Evolutionary conservation across 2,888 invertebrate species (phyloP).

Genomic region (Drosophila incognita): DNA sequence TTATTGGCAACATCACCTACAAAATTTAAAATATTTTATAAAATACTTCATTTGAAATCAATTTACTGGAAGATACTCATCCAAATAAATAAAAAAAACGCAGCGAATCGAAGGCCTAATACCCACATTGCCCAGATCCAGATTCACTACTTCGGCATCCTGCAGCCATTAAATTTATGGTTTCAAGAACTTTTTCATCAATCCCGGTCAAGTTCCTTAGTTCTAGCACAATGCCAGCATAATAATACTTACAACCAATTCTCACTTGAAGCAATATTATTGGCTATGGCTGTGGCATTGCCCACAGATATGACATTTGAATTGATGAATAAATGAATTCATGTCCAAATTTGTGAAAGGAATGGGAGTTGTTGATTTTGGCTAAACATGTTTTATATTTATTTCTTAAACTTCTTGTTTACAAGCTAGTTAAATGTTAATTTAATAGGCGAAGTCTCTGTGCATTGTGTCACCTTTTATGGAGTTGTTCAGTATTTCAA

Average conservation of each 20-base stretch:
- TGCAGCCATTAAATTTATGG: background rate
- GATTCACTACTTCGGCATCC: background rate
- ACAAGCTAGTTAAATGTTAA: conserved; percentile 1
- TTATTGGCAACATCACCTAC: conserved; percentile 7
- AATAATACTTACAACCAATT: background rate
- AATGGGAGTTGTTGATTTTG: background rate
- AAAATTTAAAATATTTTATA: conserved; percentile 1
- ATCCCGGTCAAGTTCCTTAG: background rate
- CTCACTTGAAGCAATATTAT: background rate
- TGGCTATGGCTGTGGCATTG: background rate
- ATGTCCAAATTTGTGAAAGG: background rate
- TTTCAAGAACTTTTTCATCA: background rate
- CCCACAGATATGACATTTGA: background rate
- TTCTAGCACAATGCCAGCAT: background rate
- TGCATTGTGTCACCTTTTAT: background rate
- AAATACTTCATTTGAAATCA: background rate
- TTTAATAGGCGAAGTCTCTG: background rate
- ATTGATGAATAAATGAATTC: background rate
- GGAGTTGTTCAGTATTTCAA: background rate
- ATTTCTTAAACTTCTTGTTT: conserved; percentile 1
- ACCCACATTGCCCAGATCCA: background rate
- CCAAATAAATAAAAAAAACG: background rate
- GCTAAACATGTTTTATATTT: background rate
- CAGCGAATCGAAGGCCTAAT: background rate
- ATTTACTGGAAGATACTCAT: background rate